A percentile compares a stretch with the other conserved stretches of the same genome.
Evolutionary conservation across 2,113 vertebrate species (phyloP).

Genomic region (Morphnarchus princeps): DNA sequence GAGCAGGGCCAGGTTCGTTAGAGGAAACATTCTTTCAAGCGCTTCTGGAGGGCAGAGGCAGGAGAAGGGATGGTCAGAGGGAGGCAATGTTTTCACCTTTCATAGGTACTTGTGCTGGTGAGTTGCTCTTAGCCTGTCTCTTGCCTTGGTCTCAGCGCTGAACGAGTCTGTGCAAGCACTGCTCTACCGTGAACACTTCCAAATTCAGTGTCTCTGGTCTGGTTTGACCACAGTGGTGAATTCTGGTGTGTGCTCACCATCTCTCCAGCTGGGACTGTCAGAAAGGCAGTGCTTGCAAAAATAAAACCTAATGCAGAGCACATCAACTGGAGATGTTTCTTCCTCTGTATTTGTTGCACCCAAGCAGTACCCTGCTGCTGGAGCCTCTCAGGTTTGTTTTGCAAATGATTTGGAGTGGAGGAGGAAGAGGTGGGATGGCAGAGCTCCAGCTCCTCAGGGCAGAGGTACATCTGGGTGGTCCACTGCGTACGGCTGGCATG

Average conservation of each 20-base stretch:
- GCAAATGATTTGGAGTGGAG: not conserved
- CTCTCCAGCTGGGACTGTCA: not conserved
- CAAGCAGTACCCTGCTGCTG: rapidly evolving
- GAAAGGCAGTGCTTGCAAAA: not conserved
- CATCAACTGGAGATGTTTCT: not conserved
- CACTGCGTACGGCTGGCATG: rapidly evolving
- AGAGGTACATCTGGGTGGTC: no score
- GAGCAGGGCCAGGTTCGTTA: not conserved
- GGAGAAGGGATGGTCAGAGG: not conserved
- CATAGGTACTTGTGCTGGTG: not conserved
- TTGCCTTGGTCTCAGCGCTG: not conserved
- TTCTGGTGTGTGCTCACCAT: not conserved
- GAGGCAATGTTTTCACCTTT: not conserved
- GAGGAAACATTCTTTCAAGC: not conserved
- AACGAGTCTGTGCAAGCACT: not conserved
- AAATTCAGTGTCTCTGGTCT: not conserved
- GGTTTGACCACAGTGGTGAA: not conserved
- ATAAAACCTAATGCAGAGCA: not conserved
- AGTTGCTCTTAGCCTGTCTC: not conserved
- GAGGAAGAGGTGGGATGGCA: not conserved
- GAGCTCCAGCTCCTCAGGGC: not conserved
- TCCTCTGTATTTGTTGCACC: not conserved
- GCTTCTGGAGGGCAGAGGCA: not conserved
- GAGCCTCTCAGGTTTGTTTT: not conserved
- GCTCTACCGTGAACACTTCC: rapidly evolving